Percentiles rank a stretch among this genome's conserved stretches.
These are phyloP conservation scores for Heliornis fulica DNA, from an alignment of 2,113 vertebrate species.

Conservation along the genomic window DNA sequence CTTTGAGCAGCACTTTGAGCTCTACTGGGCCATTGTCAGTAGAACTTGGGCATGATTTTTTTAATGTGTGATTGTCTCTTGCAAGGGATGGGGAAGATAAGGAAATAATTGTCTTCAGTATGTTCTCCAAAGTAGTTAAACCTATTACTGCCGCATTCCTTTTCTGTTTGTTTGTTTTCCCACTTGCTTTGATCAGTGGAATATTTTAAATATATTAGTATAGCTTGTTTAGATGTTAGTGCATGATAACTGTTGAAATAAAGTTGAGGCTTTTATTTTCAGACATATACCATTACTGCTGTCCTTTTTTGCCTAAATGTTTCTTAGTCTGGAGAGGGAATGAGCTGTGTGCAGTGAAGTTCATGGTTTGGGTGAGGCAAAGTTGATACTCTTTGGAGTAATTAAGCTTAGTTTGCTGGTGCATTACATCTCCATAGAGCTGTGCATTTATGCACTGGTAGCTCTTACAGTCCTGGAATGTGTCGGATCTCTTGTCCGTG, in stretches of 20 bases:
- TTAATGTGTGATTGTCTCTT: background rate
- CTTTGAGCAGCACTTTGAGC: background rate
- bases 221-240: background rate
- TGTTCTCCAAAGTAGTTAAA: background rate
- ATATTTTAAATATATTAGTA: background rate
- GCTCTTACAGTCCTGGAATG: background rate
- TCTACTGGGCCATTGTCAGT: background rate
- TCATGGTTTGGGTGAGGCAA: background rate
- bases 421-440: background rate
- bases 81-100: rapidly evolving
- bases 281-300: background rate
- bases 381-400: background rate
- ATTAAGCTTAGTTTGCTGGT: background rate
- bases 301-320: background rate
- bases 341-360: background rate
- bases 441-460: background rate
- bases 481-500: background rate
- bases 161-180: background rate
- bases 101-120: background rate
- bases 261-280: background rate
- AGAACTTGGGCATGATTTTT: background rate
- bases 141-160: background rate
- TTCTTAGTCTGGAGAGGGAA: background rate
- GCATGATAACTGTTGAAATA: background rate
- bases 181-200: background rate